phyloP scores from a whole-genome alignment of 2,797 vertebrate genomes.

The Mormyrus hasselquistii region DNA sequence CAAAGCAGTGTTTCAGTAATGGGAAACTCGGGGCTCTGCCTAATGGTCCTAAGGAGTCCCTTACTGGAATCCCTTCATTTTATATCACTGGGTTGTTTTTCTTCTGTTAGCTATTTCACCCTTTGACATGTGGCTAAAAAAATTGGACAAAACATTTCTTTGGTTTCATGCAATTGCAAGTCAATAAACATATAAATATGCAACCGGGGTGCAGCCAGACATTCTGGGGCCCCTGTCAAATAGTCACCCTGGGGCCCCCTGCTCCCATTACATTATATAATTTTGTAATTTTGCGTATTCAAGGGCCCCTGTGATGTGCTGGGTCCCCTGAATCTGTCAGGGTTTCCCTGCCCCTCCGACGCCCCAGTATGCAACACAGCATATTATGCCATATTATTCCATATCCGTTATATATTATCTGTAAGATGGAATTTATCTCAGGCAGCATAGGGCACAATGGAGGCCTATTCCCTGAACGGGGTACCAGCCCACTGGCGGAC shows the following conservation, averaged over 20 bases:
- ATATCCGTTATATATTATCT: neutral
- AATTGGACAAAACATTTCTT: neutral
- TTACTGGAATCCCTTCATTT: neutral
- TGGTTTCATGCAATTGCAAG: neutral
- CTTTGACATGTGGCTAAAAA: neutral
- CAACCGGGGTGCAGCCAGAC: neutral
- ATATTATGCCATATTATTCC: neutral
- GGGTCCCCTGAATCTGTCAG: neutral
- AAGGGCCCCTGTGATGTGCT: neutral
- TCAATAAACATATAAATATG: neutral
- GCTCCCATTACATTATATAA: neutral
- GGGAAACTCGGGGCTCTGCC: neutral
- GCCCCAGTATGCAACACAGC: neutral
- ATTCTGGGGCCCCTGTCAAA: neutral
- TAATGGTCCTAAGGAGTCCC: neutral
- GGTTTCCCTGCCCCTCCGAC: neutral
- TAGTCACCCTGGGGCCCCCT: neutral
- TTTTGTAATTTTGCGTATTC: neutral
- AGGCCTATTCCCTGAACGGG: neutral
- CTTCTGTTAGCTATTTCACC: neutral
- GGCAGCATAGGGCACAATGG: neutral
- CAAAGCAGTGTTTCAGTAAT: slow-evolving; percentile 22
- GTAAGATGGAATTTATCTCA: neutral
- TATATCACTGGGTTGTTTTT: slow-evolving; percentile 1
- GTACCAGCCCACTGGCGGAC: neutral